These are phyloP conservation scores for Schizopygopsis malacanthus DNA, from an alignment of 2,797 vertebrate genomes.

Conservation along the genomic window DNA sequence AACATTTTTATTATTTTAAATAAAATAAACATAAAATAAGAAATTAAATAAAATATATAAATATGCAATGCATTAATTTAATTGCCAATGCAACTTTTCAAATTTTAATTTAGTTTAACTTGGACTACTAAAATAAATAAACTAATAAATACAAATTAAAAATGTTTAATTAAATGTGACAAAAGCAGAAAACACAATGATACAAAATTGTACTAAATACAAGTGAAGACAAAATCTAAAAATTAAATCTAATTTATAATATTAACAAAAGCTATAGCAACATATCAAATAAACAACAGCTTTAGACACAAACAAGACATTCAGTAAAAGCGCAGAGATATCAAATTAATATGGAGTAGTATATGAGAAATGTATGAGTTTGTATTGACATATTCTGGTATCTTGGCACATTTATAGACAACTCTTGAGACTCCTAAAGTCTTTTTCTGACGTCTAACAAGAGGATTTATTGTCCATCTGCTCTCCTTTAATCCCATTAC, in stretches of 20 bases:
- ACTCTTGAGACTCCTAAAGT: background rate
- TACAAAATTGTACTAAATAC: background rate
- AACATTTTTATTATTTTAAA: background rate
- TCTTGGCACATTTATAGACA: background rate
- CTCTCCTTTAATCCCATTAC: background rate
- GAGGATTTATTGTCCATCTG: background rate
- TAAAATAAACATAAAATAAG: background rate
- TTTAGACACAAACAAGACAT: background rate
- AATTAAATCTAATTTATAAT: too few relatives aligned
- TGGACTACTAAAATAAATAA: background rate
- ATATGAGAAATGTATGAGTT: background rate
- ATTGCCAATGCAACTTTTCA: background rate
- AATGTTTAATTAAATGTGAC: too few relatives aligned
- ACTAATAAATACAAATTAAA: background rate
- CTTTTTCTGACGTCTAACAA: background rate
- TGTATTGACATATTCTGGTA: background rate
- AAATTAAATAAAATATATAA: background rate
- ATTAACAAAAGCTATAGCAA: background rate
- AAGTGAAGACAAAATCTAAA: background rate
- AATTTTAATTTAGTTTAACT: background rate
- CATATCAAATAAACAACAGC: background rate
- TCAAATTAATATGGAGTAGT: too few relatives aligned
- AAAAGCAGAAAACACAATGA: background rate
- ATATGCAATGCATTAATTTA: background rate
- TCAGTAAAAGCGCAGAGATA: background rate